Percentiles rank a stretch among this genome's conserved stretches.
Evolutionary conservation across 2,113 vertebrate species (phyloP).

Genomic region (Benitochromis conjunctus): DNA sequence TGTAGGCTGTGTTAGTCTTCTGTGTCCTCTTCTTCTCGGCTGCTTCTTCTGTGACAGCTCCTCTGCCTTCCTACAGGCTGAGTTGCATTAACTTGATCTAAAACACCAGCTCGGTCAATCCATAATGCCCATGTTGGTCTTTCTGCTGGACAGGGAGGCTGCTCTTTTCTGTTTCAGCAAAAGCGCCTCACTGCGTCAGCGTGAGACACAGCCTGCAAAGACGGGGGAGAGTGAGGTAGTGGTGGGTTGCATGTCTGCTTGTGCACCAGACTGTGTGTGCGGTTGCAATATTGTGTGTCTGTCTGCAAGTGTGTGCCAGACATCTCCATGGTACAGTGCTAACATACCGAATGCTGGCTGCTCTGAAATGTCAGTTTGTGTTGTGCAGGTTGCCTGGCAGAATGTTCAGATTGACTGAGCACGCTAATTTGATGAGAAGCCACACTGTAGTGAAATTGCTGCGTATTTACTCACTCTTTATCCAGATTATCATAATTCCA

Average conservation of each 20-base stretch:
- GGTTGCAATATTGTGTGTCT: constrained; percentile 1
- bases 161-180: constrained; percentile 4
- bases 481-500: constrained; percentile 16
- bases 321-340: constrained; percentile 18
- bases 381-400: constrained; percentile 44
- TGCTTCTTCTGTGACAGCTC: neutral
- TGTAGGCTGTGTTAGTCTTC: neutral
- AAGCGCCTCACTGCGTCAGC: neutral
- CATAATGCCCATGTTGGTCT: constrained; percentile 34
- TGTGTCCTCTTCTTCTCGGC: neutral
- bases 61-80: constrained; percentile 21
- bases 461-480: constrained; percentile 10
- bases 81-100: constrained; percentile 36
- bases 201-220: neutral
- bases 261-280: neutral
- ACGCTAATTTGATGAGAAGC: constrained; percentile 20
- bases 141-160: constrained; percentile 20
- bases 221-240: neutral
- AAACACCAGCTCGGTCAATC: constrained; percentile 25
- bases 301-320: constrained; percentile 20
- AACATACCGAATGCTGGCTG: constrained; percentile 10
- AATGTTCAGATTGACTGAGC: constrained; percentile 11
- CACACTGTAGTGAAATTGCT: neutral
- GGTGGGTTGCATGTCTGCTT: neutral
- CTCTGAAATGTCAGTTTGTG: constrained; percentile 34